Conservation (phyloP, 1,140 invertebrate species). For the Listronotus oregonensis region DNA sequence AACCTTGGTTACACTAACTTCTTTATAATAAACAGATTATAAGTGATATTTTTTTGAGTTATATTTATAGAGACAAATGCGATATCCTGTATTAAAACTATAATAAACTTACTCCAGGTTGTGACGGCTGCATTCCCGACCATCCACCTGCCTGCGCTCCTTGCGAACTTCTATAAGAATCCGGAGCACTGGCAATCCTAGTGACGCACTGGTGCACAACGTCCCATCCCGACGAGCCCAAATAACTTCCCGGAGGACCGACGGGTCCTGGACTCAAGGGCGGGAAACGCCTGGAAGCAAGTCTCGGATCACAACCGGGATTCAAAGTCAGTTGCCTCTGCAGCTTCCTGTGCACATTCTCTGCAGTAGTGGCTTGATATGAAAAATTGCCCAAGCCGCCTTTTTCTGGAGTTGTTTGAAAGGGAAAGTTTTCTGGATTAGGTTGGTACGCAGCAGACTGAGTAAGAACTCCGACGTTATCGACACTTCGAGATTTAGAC, state of each 20-base stretch:
- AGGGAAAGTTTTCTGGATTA: constrained; percentile 16
- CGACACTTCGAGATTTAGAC: constrained; percentile 63
- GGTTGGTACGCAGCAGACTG: constrained; percentile 34
- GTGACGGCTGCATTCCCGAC: constrained; percentile 17
- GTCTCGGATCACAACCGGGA: constrained; percentile 73
- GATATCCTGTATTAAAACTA: too few species aligned
- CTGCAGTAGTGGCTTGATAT: constrained; percentile 50
- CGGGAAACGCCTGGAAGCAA: constrained; percentile 49
- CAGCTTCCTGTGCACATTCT: constrained; percentile 78
- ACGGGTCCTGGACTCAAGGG: constrained; percentile 24
- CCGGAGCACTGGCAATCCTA: constrained; percentile 80
- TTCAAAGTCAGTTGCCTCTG: constrained; percentile 82
- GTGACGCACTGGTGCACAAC: constrained; percentile 64
- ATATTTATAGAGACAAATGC: too few species aligned
- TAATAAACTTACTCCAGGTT: constrained; percentile 25
- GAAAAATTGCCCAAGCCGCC: constrained; percentile 15
- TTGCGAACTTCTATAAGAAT: constrained; percentile 59
- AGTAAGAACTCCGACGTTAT: constrained; percentile 58
- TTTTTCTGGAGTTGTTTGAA: constrained; percentile 27
- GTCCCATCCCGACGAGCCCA: constrained; percentile 45
- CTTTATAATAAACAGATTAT: too few species aligned
- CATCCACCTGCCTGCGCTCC: constrained; percentile 16
- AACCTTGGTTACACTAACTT: too few species aligned
- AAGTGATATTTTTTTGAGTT: too few species aligned
- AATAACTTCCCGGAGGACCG: constrained; percentile 18